Conservation (phyloP, 2,113 vertebrate genomes). For the Forbesichthys agassizii region DNA sequence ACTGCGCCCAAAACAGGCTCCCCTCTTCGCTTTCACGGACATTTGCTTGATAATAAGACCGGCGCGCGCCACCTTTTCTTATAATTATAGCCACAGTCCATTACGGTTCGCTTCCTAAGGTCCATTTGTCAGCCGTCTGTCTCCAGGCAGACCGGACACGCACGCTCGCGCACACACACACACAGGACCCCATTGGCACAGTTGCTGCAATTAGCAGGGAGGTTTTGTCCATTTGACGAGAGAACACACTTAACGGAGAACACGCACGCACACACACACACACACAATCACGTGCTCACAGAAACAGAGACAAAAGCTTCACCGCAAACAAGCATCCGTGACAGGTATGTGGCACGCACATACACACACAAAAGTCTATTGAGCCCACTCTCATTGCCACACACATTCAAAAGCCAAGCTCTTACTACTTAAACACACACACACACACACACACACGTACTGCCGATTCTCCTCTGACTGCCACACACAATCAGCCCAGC, state of each 20-base stretch:
- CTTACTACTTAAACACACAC: not conserved
- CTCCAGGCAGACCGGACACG: slow-evolving; percentile 16
- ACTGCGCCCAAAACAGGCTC: slow-evolving; percentile 2
- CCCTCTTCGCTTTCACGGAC: slow-evolving; percentile 10
- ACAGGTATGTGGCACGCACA: too few relatives aligned
- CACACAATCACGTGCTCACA: not conserved
- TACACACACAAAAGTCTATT: not conserved
- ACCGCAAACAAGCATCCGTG: not conserved
- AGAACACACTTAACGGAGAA: not conserved
- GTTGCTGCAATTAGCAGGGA: slow-evolving; percentile 47
- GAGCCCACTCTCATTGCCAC: too few relatives aligned
- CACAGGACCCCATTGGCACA: slow-evolving; percentile 23
- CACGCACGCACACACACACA: not conserved
- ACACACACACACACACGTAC: not conserved
- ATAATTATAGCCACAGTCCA: slow-evolving; percentile 55
- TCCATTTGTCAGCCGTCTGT: slow-evolving; percentile 51
- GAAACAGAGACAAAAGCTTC: not conserved
- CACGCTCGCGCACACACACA: slow-evolving; percentile 6
- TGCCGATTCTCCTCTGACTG: too few relatives aligned
- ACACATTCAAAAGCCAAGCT: not conserved
- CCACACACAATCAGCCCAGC: not conserved
- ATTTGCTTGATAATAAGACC: slow-evolving; percentile 34
- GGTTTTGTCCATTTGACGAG: slow-evolving; percentile 41
- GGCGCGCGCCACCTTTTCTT: slow-evolving; percentile 24
- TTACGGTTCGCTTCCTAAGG: slow-evolving; percentile 40